phyloP scores from a whole-genome alignment of 2,113 vertebrate genomes.

The Cryptoleucopteryx plumbea region DNA sequence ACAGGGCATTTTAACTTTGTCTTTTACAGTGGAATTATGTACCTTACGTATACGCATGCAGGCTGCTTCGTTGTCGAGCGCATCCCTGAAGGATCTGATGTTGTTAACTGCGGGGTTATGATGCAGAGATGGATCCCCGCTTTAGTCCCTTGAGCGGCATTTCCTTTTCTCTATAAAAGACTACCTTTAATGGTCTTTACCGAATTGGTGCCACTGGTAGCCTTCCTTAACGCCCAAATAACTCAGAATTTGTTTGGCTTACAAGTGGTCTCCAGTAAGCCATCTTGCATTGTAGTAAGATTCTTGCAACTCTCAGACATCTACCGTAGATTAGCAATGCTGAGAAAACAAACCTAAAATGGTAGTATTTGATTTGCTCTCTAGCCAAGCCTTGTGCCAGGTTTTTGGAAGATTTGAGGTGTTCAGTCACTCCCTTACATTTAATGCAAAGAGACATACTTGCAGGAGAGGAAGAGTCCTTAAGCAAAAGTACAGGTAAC shows the following conservation, averaged over 20 bases:
- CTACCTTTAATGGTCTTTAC: no score
- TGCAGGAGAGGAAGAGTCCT: not conserved
- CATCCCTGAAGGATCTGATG: not conserved
- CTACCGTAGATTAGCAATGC: not conserved
- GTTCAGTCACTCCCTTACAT: not conserved
- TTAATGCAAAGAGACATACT: fast-evolving
- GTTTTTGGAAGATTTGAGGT: not conserved
- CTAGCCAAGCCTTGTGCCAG: not conserved
- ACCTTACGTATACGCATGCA: fast-evolving
- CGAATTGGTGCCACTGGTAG: no score
- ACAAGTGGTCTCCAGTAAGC: not conserved
- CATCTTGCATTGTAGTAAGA: fast-evolving
- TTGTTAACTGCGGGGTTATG: fast-evolving
- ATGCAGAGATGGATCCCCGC: not conserved
- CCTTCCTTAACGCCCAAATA: not conserved
- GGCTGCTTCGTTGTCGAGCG: fast-evolving
- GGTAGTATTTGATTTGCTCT: not conserved
- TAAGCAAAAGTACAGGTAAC: not conserved
- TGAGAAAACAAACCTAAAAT: not conserved
- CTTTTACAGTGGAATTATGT: fast-evolving
- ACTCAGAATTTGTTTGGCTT: not conserved
- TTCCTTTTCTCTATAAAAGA: not conserved
- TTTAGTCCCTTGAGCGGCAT: not conserved
- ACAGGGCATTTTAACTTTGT: fast-evolving
- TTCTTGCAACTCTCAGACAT: not conserved